A percentile compares a stretch with the other conserved stretches of the same genome.
phyloP scores from a whole-genome alignment of 23 tunicate species.

The Clavelina lepadiformis region DNA sequence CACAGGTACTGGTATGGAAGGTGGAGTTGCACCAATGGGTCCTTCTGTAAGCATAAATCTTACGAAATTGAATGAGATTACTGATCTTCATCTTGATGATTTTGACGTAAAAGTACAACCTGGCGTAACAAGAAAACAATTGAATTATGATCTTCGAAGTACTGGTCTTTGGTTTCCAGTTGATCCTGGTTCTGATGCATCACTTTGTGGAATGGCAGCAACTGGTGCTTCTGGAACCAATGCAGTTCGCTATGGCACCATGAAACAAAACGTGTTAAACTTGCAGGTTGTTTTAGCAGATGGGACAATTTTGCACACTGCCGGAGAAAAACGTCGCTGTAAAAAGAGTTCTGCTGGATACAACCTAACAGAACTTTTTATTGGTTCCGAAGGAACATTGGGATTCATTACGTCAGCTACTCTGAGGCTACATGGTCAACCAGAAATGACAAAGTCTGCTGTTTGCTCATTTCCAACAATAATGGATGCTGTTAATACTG shows the following conservation, averaged over 20 bases:
- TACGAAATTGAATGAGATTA: slow-evolving; percentile 60
- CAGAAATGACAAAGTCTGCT: slow-evolving; percentile 73
- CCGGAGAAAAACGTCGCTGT: slow-evolving; percentile 51
- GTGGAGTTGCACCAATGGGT: slow-evolving; percentile 80
- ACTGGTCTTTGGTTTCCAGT: slow-evolving; percentile 97
- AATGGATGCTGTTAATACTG: slow-evolving; percentile 52
- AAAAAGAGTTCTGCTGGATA: slow-evolving; percentile 92
- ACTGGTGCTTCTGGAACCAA: slow-evolving; percentile 97
- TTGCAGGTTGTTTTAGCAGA: slow-evolving; percentile 90
- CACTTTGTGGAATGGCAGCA: slow-evolving; percentile 96
- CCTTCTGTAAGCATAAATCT: slow-evolving; percentile 51
- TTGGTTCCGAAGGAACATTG: slow-evolving; percentile 98
- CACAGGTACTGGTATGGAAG: slow-evolving; percentile 94
- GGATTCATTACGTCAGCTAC: slow-evolving; percentile 92
- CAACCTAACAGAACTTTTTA: slow-evolving; percentile 92
- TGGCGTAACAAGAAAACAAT: slow-evolving; percentile 81
- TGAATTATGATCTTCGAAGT: slow-evolving; percentile 71
- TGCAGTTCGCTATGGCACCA: slow-evolving; percentile 96
- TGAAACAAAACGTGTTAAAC: slow-evolving; percentile 94
- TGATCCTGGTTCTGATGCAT: slow-evolving; percentile 99
- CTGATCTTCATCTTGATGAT: slow-evolving; percentile 57
- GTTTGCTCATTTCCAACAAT: slow-evolving; percentile 81
- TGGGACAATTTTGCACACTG: slow-evolving; percentile 81
- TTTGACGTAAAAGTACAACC: slow-evolving; percentile 89
- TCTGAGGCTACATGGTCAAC: slow-evolving; percentile 67